Evolutionary conservation across 92 coral and sea anemone genomes (phyloP).

Genomic region (Phenganax stokvisi): DNA sequence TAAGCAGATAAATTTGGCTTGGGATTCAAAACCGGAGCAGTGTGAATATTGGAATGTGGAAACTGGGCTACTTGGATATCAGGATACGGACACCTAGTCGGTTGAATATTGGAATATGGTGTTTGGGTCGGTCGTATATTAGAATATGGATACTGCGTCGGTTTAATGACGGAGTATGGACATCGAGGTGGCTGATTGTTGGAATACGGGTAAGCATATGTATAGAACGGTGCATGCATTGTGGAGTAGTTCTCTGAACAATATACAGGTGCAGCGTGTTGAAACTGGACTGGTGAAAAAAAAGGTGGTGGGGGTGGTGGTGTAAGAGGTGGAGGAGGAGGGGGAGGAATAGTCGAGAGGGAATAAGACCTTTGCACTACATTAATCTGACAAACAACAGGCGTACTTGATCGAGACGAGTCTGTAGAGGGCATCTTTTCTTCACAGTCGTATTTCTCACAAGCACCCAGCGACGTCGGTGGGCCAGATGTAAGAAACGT

Average conservation of each 20-base stretch:
- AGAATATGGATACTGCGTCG: no score
- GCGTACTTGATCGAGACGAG: conserved; percentile 12
- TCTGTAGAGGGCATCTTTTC: background rate
- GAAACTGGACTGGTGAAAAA: no score
- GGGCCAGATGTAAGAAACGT: background rate
- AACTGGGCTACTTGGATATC: no score
- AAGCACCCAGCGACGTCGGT: background rate
- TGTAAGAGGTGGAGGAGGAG: background rate
- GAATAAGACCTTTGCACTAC: background rate
- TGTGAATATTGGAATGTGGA: background rate
- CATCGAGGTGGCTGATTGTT: no score
- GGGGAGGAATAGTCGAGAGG: background rate
- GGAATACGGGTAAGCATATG: background rate
- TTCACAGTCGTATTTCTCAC: background rate
- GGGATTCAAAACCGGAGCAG: background rate
- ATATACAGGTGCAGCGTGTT: background rate
- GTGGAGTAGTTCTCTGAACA: conserved; percentile 1
- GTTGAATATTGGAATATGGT: no score
- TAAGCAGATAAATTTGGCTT: background rate
- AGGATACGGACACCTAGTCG: no score
- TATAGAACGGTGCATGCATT: background rate
- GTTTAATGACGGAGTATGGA: no score
- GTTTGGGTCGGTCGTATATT: no score
- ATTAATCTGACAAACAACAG: background rate
- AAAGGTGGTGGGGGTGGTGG: conserved; percentile 4